A percentile compares a stretch with the other conserved stretches of the same genome.
Evolutionary conservation across 2,888 invertebrate genomes (phyloP).

Genomic region (Cecidostiba fungosa): DNA sequence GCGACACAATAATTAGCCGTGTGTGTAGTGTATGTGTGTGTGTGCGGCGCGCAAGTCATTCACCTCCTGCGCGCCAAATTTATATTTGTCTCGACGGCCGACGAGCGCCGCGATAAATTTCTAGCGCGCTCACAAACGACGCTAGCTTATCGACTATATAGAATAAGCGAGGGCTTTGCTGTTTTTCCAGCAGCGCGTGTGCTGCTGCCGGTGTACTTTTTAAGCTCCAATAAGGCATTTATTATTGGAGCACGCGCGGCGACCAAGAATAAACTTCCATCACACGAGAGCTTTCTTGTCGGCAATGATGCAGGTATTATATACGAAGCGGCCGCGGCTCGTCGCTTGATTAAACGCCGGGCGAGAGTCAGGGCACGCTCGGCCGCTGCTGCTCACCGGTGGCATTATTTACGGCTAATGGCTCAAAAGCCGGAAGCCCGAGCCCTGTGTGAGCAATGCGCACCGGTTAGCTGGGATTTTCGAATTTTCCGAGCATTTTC

Average conservation of each 20-base stretch:
- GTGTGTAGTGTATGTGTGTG: too few relatives aligned
- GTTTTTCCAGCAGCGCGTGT: background rate
- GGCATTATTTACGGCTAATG: conserved; percentile 77
- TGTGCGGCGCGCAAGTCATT: background rate
- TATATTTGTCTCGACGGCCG: background rate
- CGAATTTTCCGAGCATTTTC: background rate
- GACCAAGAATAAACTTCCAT: conserved; percentile 59
- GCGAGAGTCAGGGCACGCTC: conserved; percentile 62
- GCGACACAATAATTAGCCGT: conserved; percentile 16
- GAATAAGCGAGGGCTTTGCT: background rate
- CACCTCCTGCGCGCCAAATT: conserved; percentile 14
- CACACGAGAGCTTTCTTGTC: conserved; percentile 45
- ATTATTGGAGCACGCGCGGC: conserved; percentile 50
- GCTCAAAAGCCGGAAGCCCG: conserved; percentile 75
- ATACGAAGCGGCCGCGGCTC: conserved; percentile 12
- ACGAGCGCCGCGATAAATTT: background rate
- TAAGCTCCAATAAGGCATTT: conserved; percentile 52
- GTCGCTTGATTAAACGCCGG: conserved; percentile 75
- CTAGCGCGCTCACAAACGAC: background rate
- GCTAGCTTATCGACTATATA: background rate
- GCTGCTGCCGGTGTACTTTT: conserved; percentile 34
- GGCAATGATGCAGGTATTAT: conserved; percentile 5
- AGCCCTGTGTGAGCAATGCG: background rate
- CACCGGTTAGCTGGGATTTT: background rate
- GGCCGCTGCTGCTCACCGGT: conserved; percentile 56